Evolutionary conservation across 2,797 vertebrate genomes (phyloP).

Genomic region (Babyrousa celebensis): DNA sequence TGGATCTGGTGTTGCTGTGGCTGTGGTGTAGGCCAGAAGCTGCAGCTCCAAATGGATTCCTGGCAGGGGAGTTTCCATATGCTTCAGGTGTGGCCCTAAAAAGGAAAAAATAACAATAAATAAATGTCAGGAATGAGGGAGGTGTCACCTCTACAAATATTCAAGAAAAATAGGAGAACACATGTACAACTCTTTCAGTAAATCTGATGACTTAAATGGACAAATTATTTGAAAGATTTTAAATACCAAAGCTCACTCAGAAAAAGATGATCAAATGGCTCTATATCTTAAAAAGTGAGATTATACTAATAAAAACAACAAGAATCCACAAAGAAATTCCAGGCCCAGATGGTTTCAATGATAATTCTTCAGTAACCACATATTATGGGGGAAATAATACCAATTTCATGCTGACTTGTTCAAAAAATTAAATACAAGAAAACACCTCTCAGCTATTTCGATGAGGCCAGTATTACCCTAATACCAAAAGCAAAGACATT

Average conservation of each 20-base stretch:
- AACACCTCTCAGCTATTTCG: neutral
- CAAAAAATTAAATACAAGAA: neutral
- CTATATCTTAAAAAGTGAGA: neutral
- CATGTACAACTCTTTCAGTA: neutral
- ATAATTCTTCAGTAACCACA: conserved; percentile 5
- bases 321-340: neutral
- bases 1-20: too few species aligned
- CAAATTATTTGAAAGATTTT: neutral
- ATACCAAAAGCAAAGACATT: neutral
- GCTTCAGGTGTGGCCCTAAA: too few species aligned
- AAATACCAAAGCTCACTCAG: conserved; percentile 27
- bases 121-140: neutral
- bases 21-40: too few species aligned
- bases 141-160: neutral
- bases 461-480: neutral
- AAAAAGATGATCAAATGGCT: neutral
- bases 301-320: neutral
- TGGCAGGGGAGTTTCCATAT: too few species aligned
- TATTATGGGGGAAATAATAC: neutral
- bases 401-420: neutral
- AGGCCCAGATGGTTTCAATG: neutral
- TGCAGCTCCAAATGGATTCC: too few species aligned
- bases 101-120: too few species aligned
- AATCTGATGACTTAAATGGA: neutral
- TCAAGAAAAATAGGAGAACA: neutral